phyloP scores from a whole-genome alignment of 2,888 invertebrate species.

The Halocaridina rubra region DNA sequence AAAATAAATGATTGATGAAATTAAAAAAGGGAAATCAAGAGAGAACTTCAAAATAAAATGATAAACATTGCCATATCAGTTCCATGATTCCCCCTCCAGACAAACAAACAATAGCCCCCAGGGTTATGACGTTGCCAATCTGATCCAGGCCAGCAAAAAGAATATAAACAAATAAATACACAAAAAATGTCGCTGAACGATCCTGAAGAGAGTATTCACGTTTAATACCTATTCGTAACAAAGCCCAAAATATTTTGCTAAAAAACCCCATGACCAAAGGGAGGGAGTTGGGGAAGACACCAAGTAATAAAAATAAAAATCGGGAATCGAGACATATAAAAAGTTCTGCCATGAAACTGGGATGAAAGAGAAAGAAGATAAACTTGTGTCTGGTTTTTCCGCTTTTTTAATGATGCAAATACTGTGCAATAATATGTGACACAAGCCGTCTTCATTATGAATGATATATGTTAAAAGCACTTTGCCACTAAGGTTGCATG shows the following conservation, averaged over 20 bases:
- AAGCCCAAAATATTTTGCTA: too few species aligned
- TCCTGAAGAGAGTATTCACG: too few species aligned
- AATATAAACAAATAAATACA: not conserved
- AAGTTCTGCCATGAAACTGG: slow-evolving; percentile 21
- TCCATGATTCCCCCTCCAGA: slow-evolving; percentile 23
- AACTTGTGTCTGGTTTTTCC: slow-evolving; percentile 20
- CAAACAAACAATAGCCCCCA: not conserved
- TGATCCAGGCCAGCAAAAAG: too few species aligned
- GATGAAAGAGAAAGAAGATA: slow-evolving; percentile 38
- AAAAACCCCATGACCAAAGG: slow-evolving; percentile 30
- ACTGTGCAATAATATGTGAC: too few species aligned
- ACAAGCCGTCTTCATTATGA: slow-evolving; percentile 31
- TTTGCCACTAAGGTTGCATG: slow-evolving; percentile 53
- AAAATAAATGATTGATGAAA: slow-evolving; percentile 5
- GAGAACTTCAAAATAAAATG: slow-evolving; percentile 30
- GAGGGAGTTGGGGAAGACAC: slow-evolving; percentile 47
- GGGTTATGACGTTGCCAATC: slow-evolving; percentile 33
- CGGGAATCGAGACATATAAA: slow-evolving; percentile 11
- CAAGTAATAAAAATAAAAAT: slow-evolving; percentile 31
- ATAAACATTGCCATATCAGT: slow-evolving; percentile 18
- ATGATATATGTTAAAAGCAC: slow-evolving; percentile 15
- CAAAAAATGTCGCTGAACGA: not conserved
- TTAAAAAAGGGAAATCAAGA: slow-evolving; percentile 34
- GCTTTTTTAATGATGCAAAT: too few species aligned
- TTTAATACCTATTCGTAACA: too few species aligned